Base-by-base conservation (phyloP, 2,888 invertebrate genomes). In the Malacosoma neustria region DNA sequence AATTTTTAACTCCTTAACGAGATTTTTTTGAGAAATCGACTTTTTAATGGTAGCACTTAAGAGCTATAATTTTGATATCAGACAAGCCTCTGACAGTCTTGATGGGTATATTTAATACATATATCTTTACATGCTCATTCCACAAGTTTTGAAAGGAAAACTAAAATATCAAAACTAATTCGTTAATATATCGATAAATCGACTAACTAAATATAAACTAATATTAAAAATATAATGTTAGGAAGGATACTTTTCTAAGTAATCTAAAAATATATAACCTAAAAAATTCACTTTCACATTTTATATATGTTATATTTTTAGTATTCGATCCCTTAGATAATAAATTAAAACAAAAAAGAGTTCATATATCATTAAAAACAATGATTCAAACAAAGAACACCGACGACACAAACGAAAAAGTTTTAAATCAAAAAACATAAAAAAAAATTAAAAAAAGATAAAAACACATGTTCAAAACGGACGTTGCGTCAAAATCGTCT, bases 401-500 rank as follows among this genome's bases (percentile, higher is more conserved):
- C 22, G 22, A 9, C 22, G 9, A 22, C 6, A 22, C 22, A 22
- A 22, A 22, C 5, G 2, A 5, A 22, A 22, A 22, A 22, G 22
- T 7, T 22, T 22, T 9, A 22, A 9, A 7, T 29, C 42, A 55
- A 57, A 59, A 60, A 61, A 55, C 54, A 57, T 57, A 54, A 51
- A 50, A 43, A 54, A 63, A 54, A 55, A 61, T 45, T 40, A 36
- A 41, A 43, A 54, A 56, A 55, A 51, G 41, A 15, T 40, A 42
- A n/a, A 43, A 61, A 72, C 77, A 76, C 72, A 76, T 73, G 79
- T 77, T 71, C 59, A 50, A 56, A 43, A 53, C 55, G 62, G 64
- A 68, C 64, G 61, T 67, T 64, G 64, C 65, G 81, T 84, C 84
- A 84, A 81, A 84, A 84, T 73, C 70, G 77, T 82, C 77, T 81